These are phyloP conservation scores for Napeogenes sylphis DNA, from an alignment of 2,888 invertebrate species.

Conservation along the genomic window DNA sequence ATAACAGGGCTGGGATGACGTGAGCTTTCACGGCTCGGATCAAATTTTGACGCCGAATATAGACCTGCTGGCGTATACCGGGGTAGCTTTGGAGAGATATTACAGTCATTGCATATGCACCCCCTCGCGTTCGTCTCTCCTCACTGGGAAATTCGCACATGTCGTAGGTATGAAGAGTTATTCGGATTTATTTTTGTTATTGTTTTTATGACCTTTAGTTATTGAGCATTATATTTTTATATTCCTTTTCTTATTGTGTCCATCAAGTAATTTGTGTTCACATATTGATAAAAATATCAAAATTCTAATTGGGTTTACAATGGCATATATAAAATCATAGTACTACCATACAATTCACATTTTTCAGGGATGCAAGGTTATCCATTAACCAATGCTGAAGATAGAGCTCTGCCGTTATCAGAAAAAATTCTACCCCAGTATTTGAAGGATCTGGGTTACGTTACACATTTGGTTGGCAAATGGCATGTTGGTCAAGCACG, in stretches of 20 bases:
- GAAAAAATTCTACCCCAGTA: constrained; percentile 79
- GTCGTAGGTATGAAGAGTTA: constrained; percentile 77
- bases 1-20: constrained; percentile 92
- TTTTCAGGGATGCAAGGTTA: constrained; percentile 65
- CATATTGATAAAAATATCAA: no score
- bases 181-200: no score
- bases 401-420: constrained; percentile 60
- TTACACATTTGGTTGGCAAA: constrained; percentile 88
- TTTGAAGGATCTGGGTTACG: constrained; percentile 82
- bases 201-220: no score
- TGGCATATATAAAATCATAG: no score
- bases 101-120: constrained; percentile 91
- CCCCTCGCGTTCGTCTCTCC: constrained; percentile 87
- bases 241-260: no score
- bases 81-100: constrained; percentile 88
- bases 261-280: no score
- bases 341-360: not conserved
- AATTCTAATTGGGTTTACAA: no score
- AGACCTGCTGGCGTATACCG: constrained; percentile 89
- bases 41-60: constrained; percentile 94
- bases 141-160: constrained; percentile 91
- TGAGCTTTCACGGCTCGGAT: constrained; percentile 91
- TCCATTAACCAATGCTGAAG: constrained; percentile 63
- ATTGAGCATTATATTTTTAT: no score
- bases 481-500: constrained; percentile 83